Conservation (phyloP, 92 coral and sea anemone genomes). For the Palythoa grandiflora region DNA sequence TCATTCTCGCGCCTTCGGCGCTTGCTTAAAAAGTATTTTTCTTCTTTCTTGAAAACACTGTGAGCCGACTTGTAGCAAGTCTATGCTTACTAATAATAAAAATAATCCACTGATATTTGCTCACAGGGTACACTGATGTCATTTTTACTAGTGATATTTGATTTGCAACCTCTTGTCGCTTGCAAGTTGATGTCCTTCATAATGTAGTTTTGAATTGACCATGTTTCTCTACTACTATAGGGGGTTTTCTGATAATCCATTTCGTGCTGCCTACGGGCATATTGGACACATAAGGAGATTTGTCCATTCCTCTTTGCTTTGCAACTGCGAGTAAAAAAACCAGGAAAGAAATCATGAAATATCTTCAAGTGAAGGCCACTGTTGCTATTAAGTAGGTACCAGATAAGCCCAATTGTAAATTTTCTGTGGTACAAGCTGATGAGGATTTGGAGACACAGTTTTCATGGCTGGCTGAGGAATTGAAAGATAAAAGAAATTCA, state of each 20-base stretch:
- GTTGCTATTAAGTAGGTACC: conserved; percentile 36
- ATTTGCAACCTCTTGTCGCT: no score
- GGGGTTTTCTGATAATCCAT: conserved; percentile 41
- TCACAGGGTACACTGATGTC: no score
- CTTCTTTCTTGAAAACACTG: conserved; percentile 10
- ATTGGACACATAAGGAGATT: conserved; percentile 43
- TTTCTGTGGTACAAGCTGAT: conserved; percentile 17
- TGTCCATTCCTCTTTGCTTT: conserved; percentile 36
- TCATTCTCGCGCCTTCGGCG: no score
- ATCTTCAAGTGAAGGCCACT: conserved; percentile 21
- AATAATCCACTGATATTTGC: no score
- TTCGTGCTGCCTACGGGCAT: conserved; percentile 45
- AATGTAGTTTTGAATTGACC: no score
- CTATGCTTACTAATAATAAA: no score
- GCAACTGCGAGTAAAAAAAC: conserved; percentile 47
- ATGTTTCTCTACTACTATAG: conserved; percentile 15
- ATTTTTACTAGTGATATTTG: no score
- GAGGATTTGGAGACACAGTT: conserved; percentile 5
- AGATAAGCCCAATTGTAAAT: conserved; percentile 33
- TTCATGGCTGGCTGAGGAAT: conserved; percentile 17
- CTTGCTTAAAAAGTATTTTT: no score
- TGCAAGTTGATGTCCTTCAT: no score
- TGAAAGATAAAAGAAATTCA: neutral
- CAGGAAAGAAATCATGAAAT: conserved; percentile 1
- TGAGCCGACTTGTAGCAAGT: neutral